phyloP scores from a whole-genome alignment of 2,888 invertebrate species.

The Anoncus sp. region DNA sequence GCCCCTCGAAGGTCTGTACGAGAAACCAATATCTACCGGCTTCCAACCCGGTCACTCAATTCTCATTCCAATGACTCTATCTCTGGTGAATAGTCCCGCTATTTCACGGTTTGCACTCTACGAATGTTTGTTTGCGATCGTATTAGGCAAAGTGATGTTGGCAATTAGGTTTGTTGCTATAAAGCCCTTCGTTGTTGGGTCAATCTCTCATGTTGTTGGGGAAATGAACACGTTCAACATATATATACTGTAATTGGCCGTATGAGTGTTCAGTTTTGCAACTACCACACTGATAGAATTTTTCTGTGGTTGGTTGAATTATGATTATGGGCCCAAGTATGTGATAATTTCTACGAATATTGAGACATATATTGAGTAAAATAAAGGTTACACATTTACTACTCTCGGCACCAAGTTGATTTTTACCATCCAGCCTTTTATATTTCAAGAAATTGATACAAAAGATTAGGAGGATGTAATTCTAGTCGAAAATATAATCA shows the following conservation, averaged over 20 bases:
- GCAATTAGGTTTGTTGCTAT: constrained; percentile 32
- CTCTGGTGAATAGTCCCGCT: constrained; percentile 8
- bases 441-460: neutral
- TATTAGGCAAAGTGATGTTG: constrained; percentile 38
- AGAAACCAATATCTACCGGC: constrained; percentile 51
- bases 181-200: constrained; percentile 17
- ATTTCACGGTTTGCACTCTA: constrained; percentile 31
- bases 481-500: neutral
- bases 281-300: neutral
- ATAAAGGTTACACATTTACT: too few relatives aligned
- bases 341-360: too few relatives aligned
- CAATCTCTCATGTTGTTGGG: neutral
- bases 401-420: too few relatives aligned
- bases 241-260: constrained; percentile 3
- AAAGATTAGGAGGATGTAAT: neutral
- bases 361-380: too few relatives aligned
- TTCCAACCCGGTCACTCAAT: constrained; percentile 40
- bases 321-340: neutral
- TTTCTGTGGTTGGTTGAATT: neutral
- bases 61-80: constrained; percentile 51
- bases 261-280: neutral
- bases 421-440: too few relatives aligned
- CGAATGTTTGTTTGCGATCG: constrained; percentile 46
- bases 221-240: constrained; percentile 15
- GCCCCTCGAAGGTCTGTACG: constrained; percentile 26